A percentile compares a stretch with the other conserved stretches of the same genome.
phyloP scores from a whole-genome alignment of 2,888 invertebrate species.

The Protodeltote pygarga region DNA sequence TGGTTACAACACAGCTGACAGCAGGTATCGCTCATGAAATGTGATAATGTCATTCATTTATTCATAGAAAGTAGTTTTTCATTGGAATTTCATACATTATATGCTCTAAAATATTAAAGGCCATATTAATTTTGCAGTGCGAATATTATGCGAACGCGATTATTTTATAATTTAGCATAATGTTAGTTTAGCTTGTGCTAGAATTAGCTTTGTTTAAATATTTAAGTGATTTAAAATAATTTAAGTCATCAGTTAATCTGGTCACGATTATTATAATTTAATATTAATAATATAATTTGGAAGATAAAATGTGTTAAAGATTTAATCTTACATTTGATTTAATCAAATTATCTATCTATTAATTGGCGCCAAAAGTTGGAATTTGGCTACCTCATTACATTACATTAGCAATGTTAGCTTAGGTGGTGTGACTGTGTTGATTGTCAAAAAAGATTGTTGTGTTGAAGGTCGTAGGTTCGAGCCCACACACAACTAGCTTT shows the following conservation, averaged over 20 bases:
- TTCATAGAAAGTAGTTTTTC: constrained; percentile 6
- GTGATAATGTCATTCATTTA: constrained; percentile 18
- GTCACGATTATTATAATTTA: not conserved
- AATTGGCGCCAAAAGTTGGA: constrained; percentile 46
- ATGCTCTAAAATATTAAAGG: constrained; percentile 6
- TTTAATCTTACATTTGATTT: no score
- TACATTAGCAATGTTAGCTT: no score
- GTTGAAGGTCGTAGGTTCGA: no score
- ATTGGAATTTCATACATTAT: constrained; percentile 6
- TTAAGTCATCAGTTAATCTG: constrained; percentile 3
- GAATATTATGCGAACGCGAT: constrained; percentile 26
- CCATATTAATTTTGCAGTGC: constrained; percentile 11
- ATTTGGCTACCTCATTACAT: constrained; percentile 57
- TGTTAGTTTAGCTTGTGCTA: constrained; percentile 21
- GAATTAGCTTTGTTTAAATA: constrained; percentile 3
- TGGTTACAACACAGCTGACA: no score
- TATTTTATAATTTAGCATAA: constrained; percentile 12
- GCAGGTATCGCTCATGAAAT: no score
- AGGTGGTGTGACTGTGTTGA: no score
- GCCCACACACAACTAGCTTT: no score
- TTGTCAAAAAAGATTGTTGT: no score
- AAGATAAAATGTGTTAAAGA: constrained; percentile 24
- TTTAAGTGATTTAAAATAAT: not conserved
- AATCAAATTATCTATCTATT: no score
- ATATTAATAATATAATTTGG: constrained; percentile 13